These are phyloP conservation scores for Lytechinus variegatus DNA, from an alignment of 35 echinoderm and acorn worm genomes.

Conservation along the genomic window DNA sequence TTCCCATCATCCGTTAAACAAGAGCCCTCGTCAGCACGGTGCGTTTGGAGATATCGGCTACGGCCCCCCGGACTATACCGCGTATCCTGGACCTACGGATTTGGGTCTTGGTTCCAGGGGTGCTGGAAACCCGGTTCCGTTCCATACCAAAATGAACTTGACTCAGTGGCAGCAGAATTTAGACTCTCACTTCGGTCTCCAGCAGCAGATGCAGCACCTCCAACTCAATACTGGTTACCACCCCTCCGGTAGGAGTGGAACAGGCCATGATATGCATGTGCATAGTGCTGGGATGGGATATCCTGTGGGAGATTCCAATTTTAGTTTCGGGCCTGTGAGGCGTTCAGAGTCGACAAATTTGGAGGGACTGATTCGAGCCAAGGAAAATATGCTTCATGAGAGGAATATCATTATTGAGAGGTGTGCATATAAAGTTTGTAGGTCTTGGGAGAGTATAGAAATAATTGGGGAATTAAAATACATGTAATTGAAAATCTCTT, in stretches of 20 bases:
- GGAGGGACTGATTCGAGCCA: slow-evolving; percentile 72
- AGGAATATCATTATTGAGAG: slow-evolving; percentile 68
- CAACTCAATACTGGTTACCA: slow-evolving; percentile 29
- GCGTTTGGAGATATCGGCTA: not conserved
- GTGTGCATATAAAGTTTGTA: slow-evolving; percentile 10
- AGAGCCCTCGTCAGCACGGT: not conserved
- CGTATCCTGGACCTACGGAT: not conserved
- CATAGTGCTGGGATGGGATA: not conserved
- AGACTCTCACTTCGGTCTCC: not conserved
- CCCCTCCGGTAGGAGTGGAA: slow-evolving; percentile 29
- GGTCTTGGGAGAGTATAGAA: no score
- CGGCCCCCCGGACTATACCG: not conserved
- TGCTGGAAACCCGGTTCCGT: not conserved
- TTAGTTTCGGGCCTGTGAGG: slow-evolving; percentile 1
- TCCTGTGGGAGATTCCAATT: slow-evolving; percentile 17
- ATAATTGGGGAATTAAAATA: no score
- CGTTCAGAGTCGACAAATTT: slow-evolving; percentile 51
- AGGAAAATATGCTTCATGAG: slow-evolving; percentile 63
- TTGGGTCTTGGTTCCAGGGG: not conserved
- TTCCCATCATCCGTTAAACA: not conserved
- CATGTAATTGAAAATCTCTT: no score
- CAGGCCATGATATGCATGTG: slow-evolving; percentile 14
- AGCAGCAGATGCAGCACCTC: slow-evolving; percentile 51
- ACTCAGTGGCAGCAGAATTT: slow-evolving; percentile 43
- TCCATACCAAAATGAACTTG: slow-evolving; percentile 28